Percentiles rank a stretch among this genome's conserved stretches.
Evolutionary conservation across 2,797 vertebrate species (phyloP).

Genomic region (Lophotriccus pileatus): DNA sequence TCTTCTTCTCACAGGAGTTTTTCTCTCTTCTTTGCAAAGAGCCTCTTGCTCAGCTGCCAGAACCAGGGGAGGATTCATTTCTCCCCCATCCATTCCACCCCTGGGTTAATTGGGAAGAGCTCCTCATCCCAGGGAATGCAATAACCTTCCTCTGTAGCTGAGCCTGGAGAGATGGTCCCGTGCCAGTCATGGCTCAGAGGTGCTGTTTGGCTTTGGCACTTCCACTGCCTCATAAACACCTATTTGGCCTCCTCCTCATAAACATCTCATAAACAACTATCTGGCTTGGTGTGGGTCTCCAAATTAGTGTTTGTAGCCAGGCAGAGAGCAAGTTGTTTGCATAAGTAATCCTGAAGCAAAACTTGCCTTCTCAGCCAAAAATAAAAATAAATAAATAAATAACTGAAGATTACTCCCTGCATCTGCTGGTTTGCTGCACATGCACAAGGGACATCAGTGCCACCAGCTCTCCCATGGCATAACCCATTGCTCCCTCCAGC

Average conservation of each 20-base stretch:
- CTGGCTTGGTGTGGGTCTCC: constrained; percentile 65
- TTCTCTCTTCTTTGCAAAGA: not conserved
- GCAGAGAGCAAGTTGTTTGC: constrained; percentile 46
- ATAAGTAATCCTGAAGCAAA: constrained; percentile 40
- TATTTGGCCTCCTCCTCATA: constrained; percentile 64
- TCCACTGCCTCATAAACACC: constrained; percentile 61
- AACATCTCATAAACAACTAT: constrained; percentile 69
- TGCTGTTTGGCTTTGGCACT: constrained; percentile 50
- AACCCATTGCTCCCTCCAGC: not conserved
- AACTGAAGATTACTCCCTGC: not conserved
- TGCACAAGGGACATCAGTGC: not conserved
- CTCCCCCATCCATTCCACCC: not conserved
- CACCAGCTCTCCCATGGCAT: not conserved
- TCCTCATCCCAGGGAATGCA: not conserved
- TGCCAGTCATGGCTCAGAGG: constrained; percentile 30
- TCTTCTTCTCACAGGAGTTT: not conserved
- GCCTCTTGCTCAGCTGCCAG: not conserved
- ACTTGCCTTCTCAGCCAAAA: constrained; percentile 10
- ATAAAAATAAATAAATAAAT: no score
- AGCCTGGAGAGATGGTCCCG: constrained; percentile 34
- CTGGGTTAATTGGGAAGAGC: not conserved
- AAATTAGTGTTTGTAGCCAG: constrained; percentile 75
- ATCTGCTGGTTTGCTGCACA: not conserved
- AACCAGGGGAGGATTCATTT: not conserved
- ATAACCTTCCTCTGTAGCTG: not conserved